Percentiles rank a stretch among this genome's conserved stretches.
phyloP scores from a whole-genome alignment of 1,140 invertebrate genomes.

The Drosophila lacertosa region DNA sequence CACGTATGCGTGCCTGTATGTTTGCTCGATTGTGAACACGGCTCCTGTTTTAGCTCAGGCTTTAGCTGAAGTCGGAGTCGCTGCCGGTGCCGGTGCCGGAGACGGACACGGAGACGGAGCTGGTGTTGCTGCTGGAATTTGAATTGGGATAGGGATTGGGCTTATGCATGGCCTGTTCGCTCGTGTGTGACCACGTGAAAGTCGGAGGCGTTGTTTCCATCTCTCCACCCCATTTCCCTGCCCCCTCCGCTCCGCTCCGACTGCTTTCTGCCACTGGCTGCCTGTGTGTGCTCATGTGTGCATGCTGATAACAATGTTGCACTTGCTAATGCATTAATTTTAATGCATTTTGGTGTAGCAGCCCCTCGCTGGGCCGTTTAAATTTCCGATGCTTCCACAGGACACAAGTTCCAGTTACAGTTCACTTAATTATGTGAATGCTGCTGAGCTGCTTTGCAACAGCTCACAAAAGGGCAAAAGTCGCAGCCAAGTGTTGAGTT shows the following conservation, averaged over 20 bases:
- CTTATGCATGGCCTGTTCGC: slow-evolving; percentile 42
- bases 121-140: slow-evolving; percentile 27
- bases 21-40: slow-evolving; percentile 26
- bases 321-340: slow-evolving; percentile 82
- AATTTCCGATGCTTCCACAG: slow-evolving; percentile 27
- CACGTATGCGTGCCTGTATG: slow-evolving; percentile 6
- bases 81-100: slow-evolving; percentile 18
- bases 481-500: slow-evolving; percentile 58
- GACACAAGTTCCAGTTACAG: slow-evolving; percentile 37
- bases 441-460: slow-evolving; percentile 22
- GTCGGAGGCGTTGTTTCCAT: slow-evolving; percentile 47
- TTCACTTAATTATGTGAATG: slow-evolving; percentile 78
- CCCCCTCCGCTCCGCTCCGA: neutral
- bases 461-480: slow-evolving; percentile 44
- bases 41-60: slow-evolving; percentile 9
- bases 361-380: slow-evolving; percentile 15
- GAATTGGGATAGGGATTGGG: slow-evolving; percentile 37
- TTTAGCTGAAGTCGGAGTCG: slow-evolving; percentile 5
- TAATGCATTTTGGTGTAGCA: slow-evolving; percentile 69
- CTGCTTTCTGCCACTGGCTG: neutral
- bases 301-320: slow-evolving; percentile 79
- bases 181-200: slow-evolving; percentile 73
- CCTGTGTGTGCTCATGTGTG: slow-evolving; percentile 74
- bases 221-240: neutral
- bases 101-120: slow-evolving; percentile 3